These are phyloP conservation scores for Rhynchotus rufescens DNA, from an alignment of 2,797 vertebrate species.

Conservation along the genomic window DNA sequence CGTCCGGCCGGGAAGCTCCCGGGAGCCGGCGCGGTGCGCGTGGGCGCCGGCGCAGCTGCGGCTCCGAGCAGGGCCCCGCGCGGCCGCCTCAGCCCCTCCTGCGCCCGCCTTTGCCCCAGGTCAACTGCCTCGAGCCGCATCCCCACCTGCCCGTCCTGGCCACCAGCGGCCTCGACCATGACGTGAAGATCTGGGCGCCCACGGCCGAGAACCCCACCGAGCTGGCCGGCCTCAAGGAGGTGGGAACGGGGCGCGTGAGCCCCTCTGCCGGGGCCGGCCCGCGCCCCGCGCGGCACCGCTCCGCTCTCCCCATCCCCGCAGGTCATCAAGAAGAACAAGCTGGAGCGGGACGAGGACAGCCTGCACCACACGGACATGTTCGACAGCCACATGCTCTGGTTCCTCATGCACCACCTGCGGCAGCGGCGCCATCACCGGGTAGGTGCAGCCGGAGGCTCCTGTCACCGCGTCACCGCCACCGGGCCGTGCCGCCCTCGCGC, in stretches of 20 bases:
- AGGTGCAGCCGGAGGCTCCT: conserved; percentile 23
- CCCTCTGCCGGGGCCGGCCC: too few species aligned
- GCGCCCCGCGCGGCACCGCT: too few species aligned
- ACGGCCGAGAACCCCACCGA: conserved; percentile 90
- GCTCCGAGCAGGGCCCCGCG: background rate
- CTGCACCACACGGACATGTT: conserved; percentile 93
- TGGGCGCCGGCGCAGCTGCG: too few species aligned
- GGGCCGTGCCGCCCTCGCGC: conserved; percentile 57
- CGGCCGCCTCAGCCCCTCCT: background rate
- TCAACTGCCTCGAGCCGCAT: conserved; percentile 96
- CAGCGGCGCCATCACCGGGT: conserved; percentile 91
- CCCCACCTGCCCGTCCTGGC: conserved; percentile 93
- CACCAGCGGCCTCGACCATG: conserved; percentile 95
- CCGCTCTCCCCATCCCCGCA: conserved; percentile 16
- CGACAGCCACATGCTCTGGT: conserved; percentile 97
- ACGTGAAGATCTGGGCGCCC: conserved; percentile 96
- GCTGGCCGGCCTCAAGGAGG: conserved; percentile 91
- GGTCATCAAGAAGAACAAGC: conserved; percentile 98
- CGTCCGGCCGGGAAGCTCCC: too few species aligned
- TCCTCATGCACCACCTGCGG: conserved; percentile 97
- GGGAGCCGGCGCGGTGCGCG: too few species aligned
- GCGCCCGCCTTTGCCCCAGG: conserved; percentile 73
- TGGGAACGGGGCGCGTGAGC: conserved; percentile 54
- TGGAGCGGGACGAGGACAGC: conserved; percentile 93
- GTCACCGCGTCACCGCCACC: too few species aligned